Evolutionary conservation across 2,113 vertebrate genomes (phyloP).

Genomic region (Callocephalon fimbriatum): DNA sequence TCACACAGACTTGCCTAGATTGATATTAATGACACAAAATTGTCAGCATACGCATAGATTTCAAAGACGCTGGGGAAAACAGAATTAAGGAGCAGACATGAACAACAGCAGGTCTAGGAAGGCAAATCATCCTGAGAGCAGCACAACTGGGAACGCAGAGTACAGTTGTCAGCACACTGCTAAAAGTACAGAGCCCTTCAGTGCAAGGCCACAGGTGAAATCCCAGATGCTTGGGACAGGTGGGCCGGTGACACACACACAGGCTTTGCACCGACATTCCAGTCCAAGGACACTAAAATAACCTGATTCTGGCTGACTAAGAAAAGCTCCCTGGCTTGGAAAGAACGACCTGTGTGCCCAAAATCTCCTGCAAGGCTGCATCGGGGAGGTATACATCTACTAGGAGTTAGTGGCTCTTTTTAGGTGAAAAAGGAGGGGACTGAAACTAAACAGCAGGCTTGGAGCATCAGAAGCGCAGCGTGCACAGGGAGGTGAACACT

Average conservation of each 20-base stretch:
- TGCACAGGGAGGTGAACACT: rapidly evolving
- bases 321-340: not conserved
- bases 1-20: conserved; percentile 31
- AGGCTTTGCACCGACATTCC: not conserved
- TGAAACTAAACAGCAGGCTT: not conserved
- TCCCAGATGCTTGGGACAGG: not conserved
- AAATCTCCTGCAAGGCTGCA: not conserved
- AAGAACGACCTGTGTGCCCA: not conserved
- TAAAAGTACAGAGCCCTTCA: not conserved
- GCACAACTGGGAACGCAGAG: not conserved
- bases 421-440: not conserved
- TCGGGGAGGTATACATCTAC: not conserved
- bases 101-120: not conserved
- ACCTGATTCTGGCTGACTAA: not conserved
- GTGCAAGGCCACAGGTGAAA: not conserved
- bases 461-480: rapidly evolving
- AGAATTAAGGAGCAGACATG: not conserved
- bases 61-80: not conserved
- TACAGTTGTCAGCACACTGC: not conserved
- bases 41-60: not conserved
- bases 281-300: not conserved
- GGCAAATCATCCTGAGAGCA: not conserved
- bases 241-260: rapidly evolving
- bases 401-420: not conserved
- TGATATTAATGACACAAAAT: conserved; percentile 48